Evolutionary conservation across 1,140 invertebrate genomes (phyloP).

Genomic region (Dufourea novaeangliae): DNA sequence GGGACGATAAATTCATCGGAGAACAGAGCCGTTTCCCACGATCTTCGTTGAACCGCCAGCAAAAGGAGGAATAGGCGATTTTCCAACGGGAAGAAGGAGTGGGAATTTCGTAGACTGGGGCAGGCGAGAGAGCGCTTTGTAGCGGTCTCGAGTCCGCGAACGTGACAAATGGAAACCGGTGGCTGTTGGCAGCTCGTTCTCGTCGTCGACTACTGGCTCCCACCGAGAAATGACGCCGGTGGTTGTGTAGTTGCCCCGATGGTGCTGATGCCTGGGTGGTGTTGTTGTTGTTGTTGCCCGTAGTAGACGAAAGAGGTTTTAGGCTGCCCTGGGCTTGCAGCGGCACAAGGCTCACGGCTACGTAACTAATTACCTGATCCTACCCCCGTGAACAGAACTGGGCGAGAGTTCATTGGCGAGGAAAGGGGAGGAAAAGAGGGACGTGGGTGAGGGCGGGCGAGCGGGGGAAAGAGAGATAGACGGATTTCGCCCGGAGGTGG

Average conservation of each 20-base stretch:
- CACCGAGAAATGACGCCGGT: constrained; percentile 33
- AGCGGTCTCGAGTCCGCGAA: constrained; percentile 55
- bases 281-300: constrained; percentile 50
- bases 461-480: background rate
- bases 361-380: constrained; percentile 76
- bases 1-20: background rate
- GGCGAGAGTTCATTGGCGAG: constrained; percentile 70
- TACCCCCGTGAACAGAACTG: constrained; percentile 69
- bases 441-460: background rate
- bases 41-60: constrained; percentile 8
- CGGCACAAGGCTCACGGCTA: constrained; percentile 70
- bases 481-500: no score
- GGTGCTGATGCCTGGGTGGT: constrained; percentile 27
- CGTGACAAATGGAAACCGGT: constrained; percentile 69
- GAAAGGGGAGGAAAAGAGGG: constrained; percentile 47
- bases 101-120: constrained; percentile 61
- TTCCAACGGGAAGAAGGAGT: constrained; percentile 14
- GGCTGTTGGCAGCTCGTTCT: constrained; percentile 66
- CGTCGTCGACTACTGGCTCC: constrained; percentile 34
- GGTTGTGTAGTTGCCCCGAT: constrained; percentile 55
- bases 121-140: constrained; percentile 63
- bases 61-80: background rate
- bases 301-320: constrained; percentile 63
- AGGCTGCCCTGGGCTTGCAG: constrained; percentile 53
- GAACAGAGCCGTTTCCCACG: background rate